Percentiles rank a stretch among this genome's conserved stretches.
phyloP scores from a whole-genome alignment of 1,140 invertebrate species.

The Orchesella cincta region DNA sequence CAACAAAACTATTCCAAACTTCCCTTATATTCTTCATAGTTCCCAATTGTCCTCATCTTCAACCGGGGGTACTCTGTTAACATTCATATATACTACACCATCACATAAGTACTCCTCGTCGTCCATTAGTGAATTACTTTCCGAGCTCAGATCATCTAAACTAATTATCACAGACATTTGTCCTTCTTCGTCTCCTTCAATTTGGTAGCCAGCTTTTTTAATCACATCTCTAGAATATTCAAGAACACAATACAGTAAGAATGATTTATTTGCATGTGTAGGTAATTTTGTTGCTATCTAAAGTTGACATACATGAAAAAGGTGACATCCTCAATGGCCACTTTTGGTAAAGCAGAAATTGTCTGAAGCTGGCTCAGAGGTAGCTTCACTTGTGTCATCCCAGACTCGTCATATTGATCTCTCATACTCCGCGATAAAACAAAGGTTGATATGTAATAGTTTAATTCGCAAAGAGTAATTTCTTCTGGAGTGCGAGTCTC shows the following conservation, averaged over 20 bases:
- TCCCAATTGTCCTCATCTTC: not conserved
- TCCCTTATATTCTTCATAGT: no score
- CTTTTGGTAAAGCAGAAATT: not conserved
- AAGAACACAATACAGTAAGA: not conserved
- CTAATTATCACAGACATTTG: not conserved
- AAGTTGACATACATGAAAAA: not conserved
- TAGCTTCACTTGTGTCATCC: not conserved
- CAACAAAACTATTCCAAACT: no score
- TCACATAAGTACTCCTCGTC: not conserved
- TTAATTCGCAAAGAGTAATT: conserved; percentile 35
- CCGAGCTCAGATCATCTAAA: not conserved
- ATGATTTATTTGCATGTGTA: not conserved
- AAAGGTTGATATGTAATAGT: conserved; percentile 29
- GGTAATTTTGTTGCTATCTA: no score
- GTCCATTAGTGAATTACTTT: no score
- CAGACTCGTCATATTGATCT: not conserved
- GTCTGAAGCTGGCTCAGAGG: not conserved
- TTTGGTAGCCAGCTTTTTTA: not conserved
- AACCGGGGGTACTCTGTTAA: not conserved
- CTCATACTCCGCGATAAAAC: not conserved
- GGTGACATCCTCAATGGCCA: not conserved
- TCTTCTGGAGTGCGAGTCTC: conserved; percentile 31
- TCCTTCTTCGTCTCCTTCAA: not conserved
- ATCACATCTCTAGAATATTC: not conserved
- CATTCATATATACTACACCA: not conserved